phyloP scores from a whole-genome alignment of 1,140 invertebrate species.

The Hormaphis cornu region DNA sequence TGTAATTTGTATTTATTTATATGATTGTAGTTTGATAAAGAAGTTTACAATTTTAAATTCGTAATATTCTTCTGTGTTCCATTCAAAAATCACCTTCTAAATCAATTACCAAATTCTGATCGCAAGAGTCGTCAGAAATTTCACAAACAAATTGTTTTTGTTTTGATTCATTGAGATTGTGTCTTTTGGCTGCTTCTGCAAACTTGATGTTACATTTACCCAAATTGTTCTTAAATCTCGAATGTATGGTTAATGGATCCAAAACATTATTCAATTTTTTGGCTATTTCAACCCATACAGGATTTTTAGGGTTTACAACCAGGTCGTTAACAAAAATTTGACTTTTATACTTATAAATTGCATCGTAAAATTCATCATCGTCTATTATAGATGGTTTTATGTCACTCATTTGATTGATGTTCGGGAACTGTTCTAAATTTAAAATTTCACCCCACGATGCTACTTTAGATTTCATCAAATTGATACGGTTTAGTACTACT shows the following conservation, averaged over 20 bases:
- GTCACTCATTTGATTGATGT: neutral
- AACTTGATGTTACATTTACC: conserved; percentile 7
- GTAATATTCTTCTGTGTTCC: neutral
- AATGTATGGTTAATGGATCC: neutral
- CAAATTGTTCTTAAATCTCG: conserved; percentile 10
- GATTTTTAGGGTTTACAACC: neutral
- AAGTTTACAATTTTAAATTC: neutral
- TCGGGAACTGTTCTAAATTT: neutral
- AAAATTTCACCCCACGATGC: neutral
- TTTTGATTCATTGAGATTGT: neutral
- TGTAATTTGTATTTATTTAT: too few relatives aligned
- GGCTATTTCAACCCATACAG: conserved; percentile 7
- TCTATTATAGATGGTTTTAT: neutral
- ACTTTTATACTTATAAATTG: conserved; percentile 17
- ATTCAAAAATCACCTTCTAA: neutral
- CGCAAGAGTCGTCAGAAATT: neutral
- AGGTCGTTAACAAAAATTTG: conserved; percentile 16
- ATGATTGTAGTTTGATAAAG: neutral
- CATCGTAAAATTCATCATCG: conserved; percentile 3
- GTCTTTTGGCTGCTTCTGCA: conserved; percentile 19
- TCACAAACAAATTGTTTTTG: neutral
- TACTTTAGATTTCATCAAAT: conserved; percentile 2
- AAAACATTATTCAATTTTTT: conserved; percentile 13
- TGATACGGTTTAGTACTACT: neutral
- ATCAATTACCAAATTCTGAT: neutral